Evolutionary conservation across 1,140 invertebrate species (phyloP), one percentile per base, ranked within the genome.

Genomic region (Nasonia giraulti): DNA sequence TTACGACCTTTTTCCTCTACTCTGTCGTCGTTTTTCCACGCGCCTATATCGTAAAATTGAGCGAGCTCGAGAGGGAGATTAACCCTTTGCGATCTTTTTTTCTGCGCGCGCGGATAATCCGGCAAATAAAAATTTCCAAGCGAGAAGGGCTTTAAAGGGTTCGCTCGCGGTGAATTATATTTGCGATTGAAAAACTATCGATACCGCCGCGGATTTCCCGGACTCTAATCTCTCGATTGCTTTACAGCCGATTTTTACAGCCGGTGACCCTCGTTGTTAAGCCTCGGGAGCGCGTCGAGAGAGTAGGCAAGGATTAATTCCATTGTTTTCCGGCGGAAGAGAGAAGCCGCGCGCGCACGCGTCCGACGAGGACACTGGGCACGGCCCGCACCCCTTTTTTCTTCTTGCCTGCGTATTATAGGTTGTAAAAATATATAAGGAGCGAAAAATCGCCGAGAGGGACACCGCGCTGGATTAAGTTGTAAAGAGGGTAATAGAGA

Each of bases 401-500:
- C 27, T 27, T 27, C 1, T 6, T 12, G 17, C 44, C 27, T 27
- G 23, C 2, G 0, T 5, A 27, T 3, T 37, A 14, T 27, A n/a
- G 20, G 20, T n/a, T 62, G 55, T 62, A 62, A 62, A 62, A n/a
- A 62, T 37, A 37, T 37, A 37, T 47, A 17, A 47, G 27, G 44
- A 37, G 37, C 66, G 80, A 74, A 74, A 82, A 62, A 74, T 62
- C 20, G 55, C 7, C 7, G 40, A 2, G 55, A 62, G 20, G 20
- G 55, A 6, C 17, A 62, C 55, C 7, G 6, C 11, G 33, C 50
- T 73, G 68, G 77, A 83, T 83, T 82, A 86, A 47, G 86, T 68
- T 71, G 69, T 86, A 84, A 87, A 87, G 80, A 5, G 68, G 68
- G 73, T 62, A 27, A 27, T 27, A 27, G n/a, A n/a, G n/a, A n/a